phyloP scores from a whole-genome alignment of 2,888 invertebrate genomes.

The Melikaiella ostensackeni region DNA sequence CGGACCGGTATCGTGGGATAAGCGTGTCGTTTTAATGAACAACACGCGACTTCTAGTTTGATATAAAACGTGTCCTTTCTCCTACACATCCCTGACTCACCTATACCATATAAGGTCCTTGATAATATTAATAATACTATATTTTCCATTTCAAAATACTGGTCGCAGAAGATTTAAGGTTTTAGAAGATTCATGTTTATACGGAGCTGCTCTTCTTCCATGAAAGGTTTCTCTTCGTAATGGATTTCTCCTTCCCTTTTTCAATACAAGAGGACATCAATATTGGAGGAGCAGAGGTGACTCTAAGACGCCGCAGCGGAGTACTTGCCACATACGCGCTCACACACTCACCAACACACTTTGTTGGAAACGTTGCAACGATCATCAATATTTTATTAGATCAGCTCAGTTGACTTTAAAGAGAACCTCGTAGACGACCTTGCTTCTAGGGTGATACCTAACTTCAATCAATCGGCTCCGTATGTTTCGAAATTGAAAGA shows the following conservation, averaged over 20 bases:
- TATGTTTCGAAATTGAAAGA: too few species aligned
- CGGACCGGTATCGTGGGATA: too few species aligned
- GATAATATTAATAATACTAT: too few species aligned
- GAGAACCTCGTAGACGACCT: not conserved
- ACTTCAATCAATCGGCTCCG: not conserved
- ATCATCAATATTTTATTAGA: not conserved
- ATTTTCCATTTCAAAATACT: not conserved
- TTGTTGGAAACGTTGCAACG: not conserved
- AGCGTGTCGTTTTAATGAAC: too few species aligned
- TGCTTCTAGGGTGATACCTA: not conserved
- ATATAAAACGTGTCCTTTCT: too few species aligned
- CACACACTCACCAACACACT: not conserved
- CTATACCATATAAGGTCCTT: too few species aligned
- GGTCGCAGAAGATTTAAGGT: not conserved
- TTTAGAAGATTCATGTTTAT: not conserved
- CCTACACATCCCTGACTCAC: too few species aligned
- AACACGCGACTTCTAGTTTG: too few species aligned
- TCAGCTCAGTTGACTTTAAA: not conserved
- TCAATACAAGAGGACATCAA: not conserved
- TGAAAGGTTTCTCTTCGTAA: not conserved
- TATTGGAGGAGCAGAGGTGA: not conserved
- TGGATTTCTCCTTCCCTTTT: not conserved
- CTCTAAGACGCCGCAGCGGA: not conserved
- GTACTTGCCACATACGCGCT: not conserved
- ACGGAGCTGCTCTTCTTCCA: not conserved